Conservation (phyloP, 2,888 invertebrate species). For the Therioaphis trifolii region DNA sequence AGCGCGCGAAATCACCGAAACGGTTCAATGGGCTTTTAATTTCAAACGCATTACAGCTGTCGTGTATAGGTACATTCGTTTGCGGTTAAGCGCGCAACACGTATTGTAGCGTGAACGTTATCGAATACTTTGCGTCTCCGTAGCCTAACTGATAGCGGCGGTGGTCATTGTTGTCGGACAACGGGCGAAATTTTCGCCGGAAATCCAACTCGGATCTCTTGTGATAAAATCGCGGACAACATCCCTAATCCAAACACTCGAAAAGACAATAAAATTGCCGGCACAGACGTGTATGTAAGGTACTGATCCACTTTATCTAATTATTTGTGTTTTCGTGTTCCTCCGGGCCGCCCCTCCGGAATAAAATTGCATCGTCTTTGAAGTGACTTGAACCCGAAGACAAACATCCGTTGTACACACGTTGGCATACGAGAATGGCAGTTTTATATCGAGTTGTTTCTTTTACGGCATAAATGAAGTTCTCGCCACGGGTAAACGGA, state of each 20-base stretch:
- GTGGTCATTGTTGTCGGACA: too few relatives aligned
- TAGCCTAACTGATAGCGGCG: too few relatives aligned
- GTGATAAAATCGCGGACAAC: neutral
- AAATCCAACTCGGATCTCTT: neutral
- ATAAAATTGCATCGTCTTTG: too few relatives aligned
- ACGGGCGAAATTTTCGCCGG: too few relatives aligned
- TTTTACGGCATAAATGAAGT: slow-evolving; percentile 26
- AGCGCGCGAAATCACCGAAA: too few relatives aligned
- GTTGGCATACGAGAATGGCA: neutral
- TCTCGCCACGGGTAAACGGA: neutral
- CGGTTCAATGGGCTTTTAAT: too few relatives aligned
- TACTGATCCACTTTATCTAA: slow-evolving; percentile 11
- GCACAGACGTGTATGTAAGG: neutral
- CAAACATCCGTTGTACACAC: neutral
- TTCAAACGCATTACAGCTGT: too few relatives aligned
- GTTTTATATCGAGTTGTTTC: neutral
- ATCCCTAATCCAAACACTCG: neutral
- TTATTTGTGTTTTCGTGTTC: slow-evolving; percentile 5
- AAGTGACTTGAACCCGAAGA: slow-evolving; percentile 10
- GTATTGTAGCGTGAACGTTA: too few relatives aligned
- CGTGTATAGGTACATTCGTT: too few relatives aligned
- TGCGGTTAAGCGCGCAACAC: too few relatives aligned
- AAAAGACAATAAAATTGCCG: neutral
- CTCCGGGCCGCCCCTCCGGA: neutral
- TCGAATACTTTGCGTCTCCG: too few relatives aligned